Evolutionary conservation across 1,140 invertebrate species (phyloP), one percentile per base, ranked within the genome.

Genomic region (Araneus ventricosus): DNA sequence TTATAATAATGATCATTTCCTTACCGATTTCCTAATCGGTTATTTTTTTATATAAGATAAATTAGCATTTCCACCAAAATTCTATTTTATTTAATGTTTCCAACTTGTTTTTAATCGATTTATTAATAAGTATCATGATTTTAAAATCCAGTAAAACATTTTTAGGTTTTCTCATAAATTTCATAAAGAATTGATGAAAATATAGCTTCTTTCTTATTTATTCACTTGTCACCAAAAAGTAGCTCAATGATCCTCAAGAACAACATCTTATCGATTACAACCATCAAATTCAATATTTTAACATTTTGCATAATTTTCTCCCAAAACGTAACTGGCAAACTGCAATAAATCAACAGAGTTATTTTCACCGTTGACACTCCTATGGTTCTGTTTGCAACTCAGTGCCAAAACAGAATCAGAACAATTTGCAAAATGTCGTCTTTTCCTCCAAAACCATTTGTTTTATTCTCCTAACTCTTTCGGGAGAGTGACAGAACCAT

Each of bases 351-450:
- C 70, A 75, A 5, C 70, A 17, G 8, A 34, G 17, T 3, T 30
- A 75, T 75, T 75, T 37, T 17, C 34, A 30, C 27, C 0, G 34
- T 14, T 75, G 70, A 14, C 27, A 75, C 20, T 75, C 5, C 10
- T 34, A 37, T 17, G 22, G 34, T 5, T 34, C 4, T 34, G 30
- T 37, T 30, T 75, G 20, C 70, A 75, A 37, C 27, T 75, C 70
- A 75, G 17, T 22, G 70, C 3, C 70, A 75, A 37, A 75, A 20
- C 30, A 37, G 30, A 75, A 75, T 75, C 70, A 20, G 70, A 75
- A 37, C 70, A 75, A 75, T 75, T 75, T 75, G 14, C 70, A 75
- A 75, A 75, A 75, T 75, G 70, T 37, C 70, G 30, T 37, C 34
- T 75, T 27, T 20, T 20, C 30, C 30, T 4, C 14, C 27, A 75